Evolutionary conservation across 1,140 invertebrate genomes (phyloP), one percentile per base, ranked within the genome.

Genomic region (Saccostrea echinata): DNA sequence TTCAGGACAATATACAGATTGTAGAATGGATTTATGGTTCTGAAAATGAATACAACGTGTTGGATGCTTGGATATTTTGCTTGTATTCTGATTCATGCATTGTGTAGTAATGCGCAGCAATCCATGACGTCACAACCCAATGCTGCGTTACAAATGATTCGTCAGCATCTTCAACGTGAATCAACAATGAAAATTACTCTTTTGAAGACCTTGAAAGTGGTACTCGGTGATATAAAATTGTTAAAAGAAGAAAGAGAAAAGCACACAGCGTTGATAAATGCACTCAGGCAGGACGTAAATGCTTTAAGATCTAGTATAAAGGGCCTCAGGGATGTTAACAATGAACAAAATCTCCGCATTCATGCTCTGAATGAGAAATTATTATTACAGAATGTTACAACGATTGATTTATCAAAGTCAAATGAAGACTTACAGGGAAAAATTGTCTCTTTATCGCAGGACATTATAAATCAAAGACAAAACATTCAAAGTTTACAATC

Each of bases 101-200:
- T 30, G 68, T 76, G 24, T 33, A 27, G 12, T 27, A 30, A 33
- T 76, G 68, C 55, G 21, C 55, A 61, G 21, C 55, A 61, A 61
- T 61, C 68, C 16, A 76, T 76, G 68, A 76, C 68, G 68, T 76
- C 68, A 30, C 68, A 76, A 30, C 30, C 68, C 16, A 27, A 76
- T 33, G 27, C 68, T 30, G 68, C 68, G 13, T 30, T 76, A 27
- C 30, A 12, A 30, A 76, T 76, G 68, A 76, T 76, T 76, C 68
- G 30, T 3, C 68, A 71, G 8, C 64, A 76, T 33, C 68, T 76
- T 9, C 24, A 33, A 27, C 24, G 30, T 0, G 68, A 76, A 13
- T 76, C 68, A 30, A 27, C 68, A 13, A 27, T 76, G 24, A 76
- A 76, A 76, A 16, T 76, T 16, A 76, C 68, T 16, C 30, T 76